Evolutionary conservation across 2,797 vertebrate genomes (phyloP).

Genomic region (Falco berigora): DNA sequence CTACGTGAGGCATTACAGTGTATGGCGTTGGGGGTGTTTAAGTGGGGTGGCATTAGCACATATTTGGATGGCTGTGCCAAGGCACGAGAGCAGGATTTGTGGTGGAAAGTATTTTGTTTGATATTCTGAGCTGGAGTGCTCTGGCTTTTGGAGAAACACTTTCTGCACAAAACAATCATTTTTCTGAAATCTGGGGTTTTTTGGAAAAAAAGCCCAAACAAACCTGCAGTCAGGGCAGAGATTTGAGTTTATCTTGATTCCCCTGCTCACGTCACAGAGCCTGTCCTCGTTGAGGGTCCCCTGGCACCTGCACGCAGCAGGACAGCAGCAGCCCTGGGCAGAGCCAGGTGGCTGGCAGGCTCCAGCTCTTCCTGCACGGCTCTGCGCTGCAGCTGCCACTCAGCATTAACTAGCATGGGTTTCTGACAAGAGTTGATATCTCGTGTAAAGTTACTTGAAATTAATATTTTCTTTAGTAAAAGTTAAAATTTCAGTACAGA

Average conservation of each 20-base stretch:
- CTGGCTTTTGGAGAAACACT: neutral
- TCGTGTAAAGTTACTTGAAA: neutral
- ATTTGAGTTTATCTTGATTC: neutral
- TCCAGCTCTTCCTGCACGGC: neutral
- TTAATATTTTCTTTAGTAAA: neutral
- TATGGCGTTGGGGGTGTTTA: rapidly evolving
- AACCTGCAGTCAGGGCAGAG: neutral
- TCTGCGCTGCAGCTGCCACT: neutral
- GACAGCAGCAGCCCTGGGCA: neutral
- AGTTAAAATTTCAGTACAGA: neutral
- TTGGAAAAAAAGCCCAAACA: neutral
- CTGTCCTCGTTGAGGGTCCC: neutral
- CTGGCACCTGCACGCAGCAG: neutral
- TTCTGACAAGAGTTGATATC: neutral
- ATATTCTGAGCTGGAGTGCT: neutral
- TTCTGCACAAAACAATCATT: neutral
- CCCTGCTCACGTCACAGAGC: neutral
- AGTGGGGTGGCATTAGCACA: rapidly evolving
- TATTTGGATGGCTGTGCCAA: neutral
- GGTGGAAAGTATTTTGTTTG: neutral
- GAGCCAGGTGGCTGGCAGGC: neutral
- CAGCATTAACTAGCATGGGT: neutral
- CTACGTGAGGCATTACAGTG: rapidly evolving
- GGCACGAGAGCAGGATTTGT: rapidly evolving
- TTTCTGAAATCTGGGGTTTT: neutral